Percentiles rank a stretch among this genome's conserved stretches.
phyloP scores from a whole-genome alignment of 2,888 invertebrate genomes.

The Plebejus melissa region DNA sequence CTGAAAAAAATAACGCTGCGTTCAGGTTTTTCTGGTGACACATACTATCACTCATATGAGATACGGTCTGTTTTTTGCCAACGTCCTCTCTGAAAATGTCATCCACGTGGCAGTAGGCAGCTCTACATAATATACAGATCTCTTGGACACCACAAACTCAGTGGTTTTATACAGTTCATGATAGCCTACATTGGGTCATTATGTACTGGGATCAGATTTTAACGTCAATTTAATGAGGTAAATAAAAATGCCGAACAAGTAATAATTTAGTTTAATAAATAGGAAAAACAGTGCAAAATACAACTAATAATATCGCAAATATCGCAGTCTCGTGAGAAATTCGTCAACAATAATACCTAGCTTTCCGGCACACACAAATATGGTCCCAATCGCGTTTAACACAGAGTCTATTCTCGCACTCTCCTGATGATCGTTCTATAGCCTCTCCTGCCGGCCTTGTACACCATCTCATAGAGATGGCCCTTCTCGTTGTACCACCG shows the following conservation, averaged over 20 bases:
- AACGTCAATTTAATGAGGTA: not conserved
- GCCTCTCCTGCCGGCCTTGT: conserved; percentile 73
- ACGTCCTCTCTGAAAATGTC: too few species aligned
- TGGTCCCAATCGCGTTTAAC: not conserved
- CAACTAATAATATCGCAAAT: conserved; percentile 39
- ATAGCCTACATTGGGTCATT: too few species aligned
- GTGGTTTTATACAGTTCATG: too few species aligned
- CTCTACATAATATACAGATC: too few species aligned
- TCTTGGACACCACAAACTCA: too few species aligned
- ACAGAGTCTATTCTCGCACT: conserved; percentile 45
- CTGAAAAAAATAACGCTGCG: too few species aligned
- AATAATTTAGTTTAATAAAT: conserved; percentile 43
- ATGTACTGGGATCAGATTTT: too few species aligned
- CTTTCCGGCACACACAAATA: not conserved
- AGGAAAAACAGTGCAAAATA: conserved; percentile 37
- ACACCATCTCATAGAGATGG: conserved; percentile 71
- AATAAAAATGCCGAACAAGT: conserved; percentile 25
- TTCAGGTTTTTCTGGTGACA: too few species aligned
- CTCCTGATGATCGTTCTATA: conserved; percentile 69
- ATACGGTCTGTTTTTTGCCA: too few species aligned
- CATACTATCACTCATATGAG: too few species aligned
- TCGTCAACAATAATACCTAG: conserved; percentile 25
- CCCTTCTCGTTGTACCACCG: conserved; percentile 72
- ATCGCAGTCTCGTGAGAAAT: conserved; percentile 43
- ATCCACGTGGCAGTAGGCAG: too few species aligned